A percentile compares a stretch with the other conserved stretches of the same genome.
Evolutionary conservation across 2,113 vertebrate genomes (phyloP).

Genomic region (Galbula dea): DNA sequence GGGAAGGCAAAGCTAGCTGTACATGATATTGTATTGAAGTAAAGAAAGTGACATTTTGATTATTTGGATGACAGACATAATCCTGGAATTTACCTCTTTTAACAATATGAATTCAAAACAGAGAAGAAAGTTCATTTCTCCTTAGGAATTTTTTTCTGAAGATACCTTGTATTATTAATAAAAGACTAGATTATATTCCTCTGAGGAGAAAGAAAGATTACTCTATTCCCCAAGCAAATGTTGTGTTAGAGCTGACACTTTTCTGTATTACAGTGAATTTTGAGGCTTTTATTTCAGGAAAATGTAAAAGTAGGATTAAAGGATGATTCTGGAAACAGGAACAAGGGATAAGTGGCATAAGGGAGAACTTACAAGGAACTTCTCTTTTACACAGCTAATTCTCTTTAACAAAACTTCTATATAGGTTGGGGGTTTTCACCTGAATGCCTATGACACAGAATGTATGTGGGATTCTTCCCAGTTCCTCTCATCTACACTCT

Average conservation of each 20-base stretch:
- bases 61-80: neutral
- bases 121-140: neutral
- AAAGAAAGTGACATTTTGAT: neutral
- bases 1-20: neutral
- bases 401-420: neutral
- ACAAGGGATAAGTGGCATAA: neutral
- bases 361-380: neutral
- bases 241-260: neutral
- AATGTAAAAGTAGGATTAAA: neutral
- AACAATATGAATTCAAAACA: neutral
- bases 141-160: neutral
- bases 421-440: rapidly evolving
- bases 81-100: neutral
- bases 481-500: neutral
- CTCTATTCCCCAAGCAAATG: neutral
- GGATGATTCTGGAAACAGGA: neutral
- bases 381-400: neutral
- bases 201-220: neutral
- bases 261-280: neutral
- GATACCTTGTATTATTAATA: neutral
- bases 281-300: neutral
- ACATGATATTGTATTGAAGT: neutral
- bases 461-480: neutral
- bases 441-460: too few species aligned
- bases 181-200: neutral